Conservation (phyloP, 2,113 vertebrate species). For the Pithys albifrons region DNA sequence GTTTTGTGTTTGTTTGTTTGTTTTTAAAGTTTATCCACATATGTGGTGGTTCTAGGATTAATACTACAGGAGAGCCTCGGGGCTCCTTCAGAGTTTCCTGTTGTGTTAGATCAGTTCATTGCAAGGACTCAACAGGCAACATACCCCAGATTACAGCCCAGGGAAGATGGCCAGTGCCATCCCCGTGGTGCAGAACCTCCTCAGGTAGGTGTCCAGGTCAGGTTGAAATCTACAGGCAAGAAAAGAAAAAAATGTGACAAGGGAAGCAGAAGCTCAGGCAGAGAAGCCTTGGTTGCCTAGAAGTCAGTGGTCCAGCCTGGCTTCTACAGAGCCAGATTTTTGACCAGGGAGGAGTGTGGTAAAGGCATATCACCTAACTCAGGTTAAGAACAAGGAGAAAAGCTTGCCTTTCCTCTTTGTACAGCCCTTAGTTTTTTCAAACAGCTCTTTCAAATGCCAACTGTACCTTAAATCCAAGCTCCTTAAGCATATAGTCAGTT, state of each 20-base stretch:
- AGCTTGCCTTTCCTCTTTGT: background rate
- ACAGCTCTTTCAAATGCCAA: background rate
- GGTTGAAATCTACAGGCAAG: background rate
- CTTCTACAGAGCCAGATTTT: background rate
- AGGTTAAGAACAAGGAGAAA: background rate
- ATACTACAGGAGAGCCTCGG: background rate
- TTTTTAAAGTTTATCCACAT: background rate
- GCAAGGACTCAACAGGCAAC: background rate
- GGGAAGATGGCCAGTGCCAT: background rate
- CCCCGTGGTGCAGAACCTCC: fast-evolving
- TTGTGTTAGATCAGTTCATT: background rate
- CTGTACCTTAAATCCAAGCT: background rate
- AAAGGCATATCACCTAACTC: background rate
- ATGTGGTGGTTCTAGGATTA: background rate
- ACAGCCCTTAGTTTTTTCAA: background rate
- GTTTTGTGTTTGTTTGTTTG: background rate
- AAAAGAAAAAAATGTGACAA: background rate
- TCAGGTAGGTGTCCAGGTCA: background rate
- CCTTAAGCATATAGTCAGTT: background rate
- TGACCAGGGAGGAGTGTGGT: background rate
- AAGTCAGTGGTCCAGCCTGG: background rate
- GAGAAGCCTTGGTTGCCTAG: background rate
- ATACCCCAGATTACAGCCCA: background rate
- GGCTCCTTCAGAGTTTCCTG: background rate
- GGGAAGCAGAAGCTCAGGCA: background rate